Base-by-base conservation (phyloP, 2,797 vertebrate species). In the Lepidocolaptes lacrymiger region DNA sequence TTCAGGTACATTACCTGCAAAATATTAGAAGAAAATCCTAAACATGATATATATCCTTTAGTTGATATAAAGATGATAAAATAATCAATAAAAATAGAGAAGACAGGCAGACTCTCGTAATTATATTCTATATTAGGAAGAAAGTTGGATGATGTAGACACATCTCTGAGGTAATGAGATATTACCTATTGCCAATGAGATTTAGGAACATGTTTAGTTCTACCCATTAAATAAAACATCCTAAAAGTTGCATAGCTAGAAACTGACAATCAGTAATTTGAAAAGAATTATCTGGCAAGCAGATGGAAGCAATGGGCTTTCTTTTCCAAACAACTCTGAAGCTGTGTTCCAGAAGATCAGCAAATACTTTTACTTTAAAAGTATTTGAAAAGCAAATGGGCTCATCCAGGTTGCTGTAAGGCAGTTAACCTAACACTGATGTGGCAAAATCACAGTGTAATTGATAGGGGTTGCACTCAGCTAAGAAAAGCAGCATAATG, bases 51-150 rank as follows among this genome's bases (percentile, higher is more conserved):
- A 96, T 95, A 93, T 91, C 69, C 62, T 95, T 96, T 95, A 96
- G 92, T 76, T 86, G 93, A 96, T 96, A 96, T 80, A 95, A 95
- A 95, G 88, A 88, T 95, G 91, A 95, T 94, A 95, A 96, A 96
- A 92, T 93, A 96, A 95, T 93, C 74, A 92, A 92, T 96, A 94
- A 97, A 95, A 92, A 97, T 96, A 94, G 92, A 96, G 93, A 92
- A 96, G 92, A 92, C 82, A 96, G 67, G 88, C 91, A 95, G 89
- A 89, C 86, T 92, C 89, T 95, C 79, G 64, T 94, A 88, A 94
- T 94, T 91, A 94, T 94, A 93, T 86, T 92, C 92, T 95, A 62
- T 66, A 86, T 88, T 86, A 93, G 69, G 82, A 94, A 95, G 73
- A 85, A 88, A 93, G 69, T 59, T 82, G 79, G 83, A 93, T 86